Percentiles rank a stretch among this genome's conserved stretches.
Conservation (phyloP, 2,888 invertebrate species). For the Aelia acuminata region DNA sequence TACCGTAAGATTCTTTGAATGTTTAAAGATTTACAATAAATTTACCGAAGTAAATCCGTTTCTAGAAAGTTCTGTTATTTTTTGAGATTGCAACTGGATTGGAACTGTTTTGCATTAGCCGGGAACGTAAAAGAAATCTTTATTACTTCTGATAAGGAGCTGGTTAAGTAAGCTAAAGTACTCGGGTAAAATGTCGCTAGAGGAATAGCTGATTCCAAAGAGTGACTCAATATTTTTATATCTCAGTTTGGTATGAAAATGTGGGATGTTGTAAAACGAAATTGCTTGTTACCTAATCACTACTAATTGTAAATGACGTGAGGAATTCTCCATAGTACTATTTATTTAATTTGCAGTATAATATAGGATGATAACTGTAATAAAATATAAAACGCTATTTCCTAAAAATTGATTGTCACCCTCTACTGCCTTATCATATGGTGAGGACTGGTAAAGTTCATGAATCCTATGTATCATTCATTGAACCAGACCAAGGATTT, state of each 20-base stretch:
- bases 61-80: neutral
- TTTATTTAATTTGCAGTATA: no score
- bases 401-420: no score
- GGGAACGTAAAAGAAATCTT: neutral
- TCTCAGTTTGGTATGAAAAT: neutral
- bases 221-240: neutral
- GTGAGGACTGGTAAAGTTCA: no score
- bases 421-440: no score
- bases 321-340: no score
- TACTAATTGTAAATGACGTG: neutral
- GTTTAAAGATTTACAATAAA: neutral
- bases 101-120: neutral
- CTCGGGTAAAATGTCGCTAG: neutral
- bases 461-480: no score
- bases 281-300: neutral
- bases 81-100: neutral
- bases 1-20: no score
- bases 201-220: neutral
- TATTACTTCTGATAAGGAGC: conserved; percentile 1
- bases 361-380: no score
- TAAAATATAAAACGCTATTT: no score
- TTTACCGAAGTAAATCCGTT: neutral
- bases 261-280: neutral
- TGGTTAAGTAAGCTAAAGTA: neutral
- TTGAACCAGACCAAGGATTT: no score